phyloP scores from a whole-genome alignment of 2,888 invertebrate genomes.

The Bugulina stolonifera region DNA sequence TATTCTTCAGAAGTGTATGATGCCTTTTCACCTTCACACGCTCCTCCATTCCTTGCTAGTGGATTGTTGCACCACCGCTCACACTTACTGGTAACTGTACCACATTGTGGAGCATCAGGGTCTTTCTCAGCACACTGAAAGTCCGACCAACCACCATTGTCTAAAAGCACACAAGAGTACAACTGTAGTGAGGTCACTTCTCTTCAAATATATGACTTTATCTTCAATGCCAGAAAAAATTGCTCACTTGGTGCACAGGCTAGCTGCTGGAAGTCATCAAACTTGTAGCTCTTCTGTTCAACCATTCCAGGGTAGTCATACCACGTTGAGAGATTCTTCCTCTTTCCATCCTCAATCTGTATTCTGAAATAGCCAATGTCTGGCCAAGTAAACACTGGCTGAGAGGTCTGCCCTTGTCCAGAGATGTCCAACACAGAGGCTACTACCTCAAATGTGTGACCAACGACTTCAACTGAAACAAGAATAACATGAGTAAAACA shows the following conservation, averaged over 20 bases:
- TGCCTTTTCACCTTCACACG: background rate
- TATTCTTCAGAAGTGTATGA: background rate
- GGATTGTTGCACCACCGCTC: background rate
- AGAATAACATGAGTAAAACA: too few relatives aligned
- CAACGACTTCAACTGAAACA: background rate
- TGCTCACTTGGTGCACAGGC: background rate
- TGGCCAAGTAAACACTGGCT: background rate
- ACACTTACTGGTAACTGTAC: background rate
- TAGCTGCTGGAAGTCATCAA: background rate
- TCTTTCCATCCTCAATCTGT: background rate
- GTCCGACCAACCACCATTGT: background rate
- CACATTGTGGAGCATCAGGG: background rate
- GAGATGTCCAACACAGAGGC: background rate
- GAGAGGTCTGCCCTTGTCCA: background rate
- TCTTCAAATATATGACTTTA: too few relatives aligned
- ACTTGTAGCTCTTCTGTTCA: background rate
- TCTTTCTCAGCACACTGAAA: background rate
- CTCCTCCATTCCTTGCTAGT: background rate
- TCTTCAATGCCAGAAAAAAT: too few relatives aligned
- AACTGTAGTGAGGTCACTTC: too few relatives aligned
- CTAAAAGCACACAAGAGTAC: too few relatives aligned
- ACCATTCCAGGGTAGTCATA: background rate
- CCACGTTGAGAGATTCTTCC: background rate
- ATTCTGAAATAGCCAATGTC: background rate
- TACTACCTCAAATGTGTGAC: background rate